Evolutionary conservation across 2,113 vertebrate species (phyloP).

Genomic region (Hypanus sabinus): DNA sequence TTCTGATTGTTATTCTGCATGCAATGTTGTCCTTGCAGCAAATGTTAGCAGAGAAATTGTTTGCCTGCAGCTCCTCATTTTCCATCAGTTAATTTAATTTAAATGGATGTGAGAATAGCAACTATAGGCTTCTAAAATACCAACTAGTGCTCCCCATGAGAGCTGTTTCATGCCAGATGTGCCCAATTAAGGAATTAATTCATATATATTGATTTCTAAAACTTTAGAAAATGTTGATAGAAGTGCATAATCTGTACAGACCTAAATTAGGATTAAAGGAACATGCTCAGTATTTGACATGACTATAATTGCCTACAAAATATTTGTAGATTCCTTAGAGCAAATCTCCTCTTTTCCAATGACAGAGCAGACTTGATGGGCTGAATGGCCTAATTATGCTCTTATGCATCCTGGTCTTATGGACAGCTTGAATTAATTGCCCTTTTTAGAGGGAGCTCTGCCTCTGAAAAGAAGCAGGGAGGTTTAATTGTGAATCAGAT

Average conservation of each 20-base stretch:
- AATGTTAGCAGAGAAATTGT: background rate
- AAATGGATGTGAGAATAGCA: background rate
- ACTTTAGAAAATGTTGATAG: background rate
- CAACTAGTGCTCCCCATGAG: background rate
- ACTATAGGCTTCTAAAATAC: background rate
- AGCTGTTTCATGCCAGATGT: background rate
- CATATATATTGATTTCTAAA: background rate
- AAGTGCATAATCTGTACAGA: background rate
- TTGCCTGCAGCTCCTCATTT: background rate
- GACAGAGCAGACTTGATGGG: too few relatives aligned
- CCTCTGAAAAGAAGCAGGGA: too few relatives aligned
- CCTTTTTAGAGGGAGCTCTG: too few relatives aligned
- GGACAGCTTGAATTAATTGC: too few relatives aligned
- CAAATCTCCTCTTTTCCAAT: too few relatives aligned
- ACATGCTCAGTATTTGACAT: too few relatives aligned
- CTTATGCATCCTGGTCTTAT: too few relatives aligned
- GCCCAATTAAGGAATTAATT: background rate
- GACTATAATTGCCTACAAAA: too few relatives aligned
- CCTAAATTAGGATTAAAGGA: too few relatives aligned
- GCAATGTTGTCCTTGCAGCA: background rate
- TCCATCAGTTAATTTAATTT: slow-evolving; percentile 8
- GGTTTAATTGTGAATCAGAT: too few relatives aligned
- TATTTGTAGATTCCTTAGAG: too few relatives aligned
- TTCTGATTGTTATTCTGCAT: background rate
- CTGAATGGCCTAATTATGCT: too few relatives aligned